Evolutionary conservation across 2,797 vertebrate species (phyloP), one percentile per base, ranked within the genome.

Genomic region (Acanthopagrus latus): DNA sequence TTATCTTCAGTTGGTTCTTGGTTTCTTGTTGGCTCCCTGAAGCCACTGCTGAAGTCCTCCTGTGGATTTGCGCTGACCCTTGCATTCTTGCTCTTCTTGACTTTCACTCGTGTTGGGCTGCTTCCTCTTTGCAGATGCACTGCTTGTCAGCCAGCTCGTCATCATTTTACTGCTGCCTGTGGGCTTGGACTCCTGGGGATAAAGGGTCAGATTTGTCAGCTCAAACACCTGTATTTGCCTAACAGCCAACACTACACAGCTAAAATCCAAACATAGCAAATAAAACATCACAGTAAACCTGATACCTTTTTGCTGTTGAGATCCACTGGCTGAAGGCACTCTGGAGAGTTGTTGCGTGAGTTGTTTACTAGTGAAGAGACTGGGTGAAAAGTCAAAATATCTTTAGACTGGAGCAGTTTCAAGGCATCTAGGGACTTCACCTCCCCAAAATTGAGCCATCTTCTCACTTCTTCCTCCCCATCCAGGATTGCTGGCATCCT

Each of bases 401-500:
- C 95, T 2, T 95, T 96, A 21, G 98, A 93, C 66, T 94, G 94
- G 43, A 99, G 96, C 71, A 99, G 87, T 71, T 96, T 96, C 65
- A 99, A 67, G 0, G 98, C 98, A 76, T 98, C 97, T 21, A 93
- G 89, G n/a, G 93, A 94, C 44, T 96, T 94, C 62, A 99, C 96
- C 57, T 97, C 94, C 20, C 96, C 97, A 17, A 96, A 99, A 91
- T 99, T 94, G 62, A 99, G 93, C 98, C 98, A 99, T 59, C 90
- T 95, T 56, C 95, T 94, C 71, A 99, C 93, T 60, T 97, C 97
- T 13, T 98, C 97, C 0, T 99, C 97, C 47, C 97, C 97, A 0
- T 98, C 96, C 82, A 99, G 90, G 78, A 99, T 93, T 2, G 98
- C 98, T 51, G 98, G 98, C 98, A 99, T 99, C 93, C 98, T 99